Percentiles rank a stretch among this genome's conserved stretches.
These are phyloP conservation scores for Oostethus manadensis DNA, from an alignment of 2,113 vertebrate species.

Conservation along the genomic window DNA sequence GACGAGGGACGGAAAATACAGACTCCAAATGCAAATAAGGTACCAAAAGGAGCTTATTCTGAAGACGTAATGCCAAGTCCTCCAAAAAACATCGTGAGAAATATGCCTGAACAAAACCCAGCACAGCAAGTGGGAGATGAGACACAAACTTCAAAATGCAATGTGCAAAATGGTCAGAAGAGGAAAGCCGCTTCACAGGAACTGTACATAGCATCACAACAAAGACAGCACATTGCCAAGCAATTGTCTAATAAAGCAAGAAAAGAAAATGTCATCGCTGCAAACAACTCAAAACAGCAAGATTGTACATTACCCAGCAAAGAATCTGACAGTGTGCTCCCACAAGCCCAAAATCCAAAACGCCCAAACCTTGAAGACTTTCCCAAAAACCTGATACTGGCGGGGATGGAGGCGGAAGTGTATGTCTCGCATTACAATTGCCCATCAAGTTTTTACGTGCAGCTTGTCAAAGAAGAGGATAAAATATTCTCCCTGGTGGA, in stretches of 20 bases:
- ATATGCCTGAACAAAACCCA: constrained; percentile 1
- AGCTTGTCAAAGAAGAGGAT: constrained; percentile 74
- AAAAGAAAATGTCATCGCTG: background rate
- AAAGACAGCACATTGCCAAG: constrained; percentile 19
- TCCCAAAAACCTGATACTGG: constrained; percentile 64
- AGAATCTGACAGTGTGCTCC: constrained; percentile 10
- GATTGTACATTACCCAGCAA: background rate
- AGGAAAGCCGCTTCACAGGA: constrained; percentile 7
- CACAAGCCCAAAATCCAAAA: constrained; percentile 16
- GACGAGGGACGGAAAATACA: constrained; percentile 18
- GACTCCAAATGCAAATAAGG: background rate
- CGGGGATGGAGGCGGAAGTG: constrained; percentile 71
- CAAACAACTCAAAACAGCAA: background rate
- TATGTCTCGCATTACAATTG: constrained; percentile 81
- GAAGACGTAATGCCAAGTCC: constrained; percentile 3
- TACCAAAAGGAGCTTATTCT: background rate
- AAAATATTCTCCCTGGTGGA: constrained; percentile 73
- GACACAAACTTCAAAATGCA: background rate
- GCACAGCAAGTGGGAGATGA: background rate
- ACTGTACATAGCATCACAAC: constrained; percentile 49
- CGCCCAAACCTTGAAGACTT: constrained; percentile 65
- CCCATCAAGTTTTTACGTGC: constrained; percentile 83
- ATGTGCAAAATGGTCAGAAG: constrained; percentile 21
- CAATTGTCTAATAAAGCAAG: background rate
- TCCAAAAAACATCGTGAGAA: background rate